phyloP scores from a whole-genome alignment of 1,140 invertebrate genomes.

The Argopecten irradians region DNA sequence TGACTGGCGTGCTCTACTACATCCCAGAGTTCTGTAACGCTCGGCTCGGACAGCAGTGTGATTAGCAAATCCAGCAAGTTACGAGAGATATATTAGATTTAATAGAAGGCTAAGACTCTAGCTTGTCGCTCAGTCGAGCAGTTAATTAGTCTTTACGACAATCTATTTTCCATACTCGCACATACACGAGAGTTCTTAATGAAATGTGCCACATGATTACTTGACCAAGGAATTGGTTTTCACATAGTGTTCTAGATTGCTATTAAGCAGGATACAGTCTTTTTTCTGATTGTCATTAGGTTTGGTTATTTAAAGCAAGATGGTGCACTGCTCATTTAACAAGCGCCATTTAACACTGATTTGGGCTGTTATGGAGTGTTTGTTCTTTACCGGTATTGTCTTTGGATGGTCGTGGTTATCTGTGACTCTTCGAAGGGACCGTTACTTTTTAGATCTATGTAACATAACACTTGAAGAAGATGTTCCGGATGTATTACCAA shows the following conservation, averaged over 20 bases:
- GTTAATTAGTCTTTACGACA: neutral
- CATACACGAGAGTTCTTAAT: neutral
- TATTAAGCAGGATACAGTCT: neutral
- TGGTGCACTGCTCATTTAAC: constrained; percentile 39
- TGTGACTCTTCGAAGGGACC: constrained; percentile 54
- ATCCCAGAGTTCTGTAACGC: neutral
- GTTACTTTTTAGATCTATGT: constrained; percentile 61
- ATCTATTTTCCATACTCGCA: neutral
- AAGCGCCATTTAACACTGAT: constrained; percentile 53
- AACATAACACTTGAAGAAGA: constrained; percentile 49
- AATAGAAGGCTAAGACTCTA: neutral
- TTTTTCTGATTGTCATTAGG: neutral
- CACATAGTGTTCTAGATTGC: too few relatives aligned
- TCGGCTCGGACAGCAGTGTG: neutral
- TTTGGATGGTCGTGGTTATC: constrained; percentile 66
- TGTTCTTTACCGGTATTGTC: constrained; percentile 66
- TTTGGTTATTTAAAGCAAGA: neutral
- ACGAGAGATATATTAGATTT: neutral
- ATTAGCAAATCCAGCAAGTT: neutral
- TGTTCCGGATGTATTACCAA: neutral
- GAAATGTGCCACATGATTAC: neutral
- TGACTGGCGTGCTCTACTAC: neutral
- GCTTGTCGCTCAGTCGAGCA: neutral
- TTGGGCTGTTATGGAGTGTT: constrained; percentile 65
- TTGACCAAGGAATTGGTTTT: neutral